Conservation (phyloP, 2,888 invertebrate species). For the Pachydiplax longipennis region DNA sequence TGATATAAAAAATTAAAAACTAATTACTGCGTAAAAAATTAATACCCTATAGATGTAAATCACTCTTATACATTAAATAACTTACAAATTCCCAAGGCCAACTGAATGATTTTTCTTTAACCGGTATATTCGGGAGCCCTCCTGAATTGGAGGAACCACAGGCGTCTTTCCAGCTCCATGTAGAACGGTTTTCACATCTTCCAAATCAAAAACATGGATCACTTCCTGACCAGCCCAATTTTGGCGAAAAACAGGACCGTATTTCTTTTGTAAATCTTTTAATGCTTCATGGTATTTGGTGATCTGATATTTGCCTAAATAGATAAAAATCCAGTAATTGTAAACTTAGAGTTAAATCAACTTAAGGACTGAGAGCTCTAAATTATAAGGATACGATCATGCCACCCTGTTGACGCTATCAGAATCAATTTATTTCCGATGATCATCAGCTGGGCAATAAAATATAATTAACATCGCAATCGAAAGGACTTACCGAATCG, state of each 20-base stretch:
- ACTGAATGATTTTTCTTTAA: slow-evolving; percentile 44
- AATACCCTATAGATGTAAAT: not conserved
- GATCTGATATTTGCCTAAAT: slow-evolving; percentile 43
- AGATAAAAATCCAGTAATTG: not conserved
- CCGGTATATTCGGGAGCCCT: slow-evolving; percentile 46
- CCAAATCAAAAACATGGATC: slow-evolving; percentile 46
- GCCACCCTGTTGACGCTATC: too few relatives aligned
- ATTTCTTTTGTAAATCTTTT: slow-evolving; percentile 32
- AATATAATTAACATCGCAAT: too few relatives aligned
- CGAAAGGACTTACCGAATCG: slow-evolving; percentile 37
- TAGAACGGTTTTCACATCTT: slow-evolving; percentile 38
- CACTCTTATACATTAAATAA: not conserved
- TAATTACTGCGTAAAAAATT: not conserved
- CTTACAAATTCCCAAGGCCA: slow-evolving; percentile 47
- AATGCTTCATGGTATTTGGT: slow-evolving; percentile 46
- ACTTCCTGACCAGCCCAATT: slow-evolving; percentile 44
- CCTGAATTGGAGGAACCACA: slow-evolving; percentile 46
- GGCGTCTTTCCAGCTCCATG: slow-evolving; percentile 31
- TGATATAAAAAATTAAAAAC: not conserved
- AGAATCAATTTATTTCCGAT: too few relatives aligned
- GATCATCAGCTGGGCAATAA: too few relatives aligned
- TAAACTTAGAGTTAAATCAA: not conserved
- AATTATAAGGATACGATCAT: too few relatives aligned
- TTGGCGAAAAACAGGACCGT: slow-evolving; percentile 45
- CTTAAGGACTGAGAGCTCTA: too few relatives aligned